Conservation (phyloP, 2,888 invertebrate species). For the Cheilosia soror region DNA sequence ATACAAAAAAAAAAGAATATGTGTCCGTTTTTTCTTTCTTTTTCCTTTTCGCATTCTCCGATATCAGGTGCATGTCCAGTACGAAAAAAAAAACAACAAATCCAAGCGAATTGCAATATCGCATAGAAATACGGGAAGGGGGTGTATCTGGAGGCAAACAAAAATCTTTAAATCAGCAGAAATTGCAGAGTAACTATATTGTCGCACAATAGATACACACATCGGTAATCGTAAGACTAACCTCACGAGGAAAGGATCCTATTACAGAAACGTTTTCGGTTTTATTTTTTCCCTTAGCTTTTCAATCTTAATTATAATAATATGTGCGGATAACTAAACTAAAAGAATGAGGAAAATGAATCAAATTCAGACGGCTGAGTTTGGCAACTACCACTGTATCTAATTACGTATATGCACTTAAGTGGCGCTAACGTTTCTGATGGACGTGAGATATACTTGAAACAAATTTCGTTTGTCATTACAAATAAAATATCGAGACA, state of each 20-base stretch:
- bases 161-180: slow-evolving; percentile 60
- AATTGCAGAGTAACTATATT: slow-evolving; percentile 30
- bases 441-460: neutral
- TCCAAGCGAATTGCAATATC: slow-evolving; percentile 21
- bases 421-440: slow-evolving; percentile 25
- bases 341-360: neutral
- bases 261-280: slow-evolving; percentile 57
- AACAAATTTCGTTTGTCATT: neutral
- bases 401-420: slow-evolving; percentile 13
- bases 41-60: slow-evolving; percentile 61
- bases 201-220: slow-evolving; percentile 44
- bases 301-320: slow-evolving; percentile 14
- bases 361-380: slow-evolving; percentile 15
- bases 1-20: slow-evolving; percentile 14
- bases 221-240: neutral
- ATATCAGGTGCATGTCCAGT: slow-evolving; percentile 60
- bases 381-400: neutral
- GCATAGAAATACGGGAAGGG: slow-evolving; percentile 16
- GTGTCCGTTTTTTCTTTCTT: slow-evolving; percentile 4
- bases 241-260: slow-evolving; percentile 50
- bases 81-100: neutral
- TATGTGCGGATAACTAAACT: slow-evolving; percentile 5
- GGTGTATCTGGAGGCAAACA: slow-evolving; percentile 35
- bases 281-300: neutral
- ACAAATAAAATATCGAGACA: too few relatives aligned